These are phyloP conservation scores for Smutsia temminckii DNA, from an alignment of 2,797 vertebrate species.

Conservation along the genomic window DNA sequence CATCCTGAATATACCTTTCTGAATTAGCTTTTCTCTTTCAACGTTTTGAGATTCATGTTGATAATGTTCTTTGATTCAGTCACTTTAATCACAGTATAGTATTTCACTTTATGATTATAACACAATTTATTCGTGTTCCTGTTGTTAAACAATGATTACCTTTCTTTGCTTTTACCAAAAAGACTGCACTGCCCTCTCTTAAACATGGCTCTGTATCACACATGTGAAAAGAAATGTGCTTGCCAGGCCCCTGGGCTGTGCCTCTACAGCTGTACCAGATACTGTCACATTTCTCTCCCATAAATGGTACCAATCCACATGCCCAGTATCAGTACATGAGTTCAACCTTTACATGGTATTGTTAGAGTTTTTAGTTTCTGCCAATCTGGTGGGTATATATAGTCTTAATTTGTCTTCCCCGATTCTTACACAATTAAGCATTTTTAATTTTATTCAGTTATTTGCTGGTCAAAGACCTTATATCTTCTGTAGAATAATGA, in stretches of 20 bases:
- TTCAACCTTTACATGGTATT: neutral
- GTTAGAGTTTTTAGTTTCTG: neutral
- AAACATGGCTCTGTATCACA: neutral
- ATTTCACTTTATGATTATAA: neutral
- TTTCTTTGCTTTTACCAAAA: neutral
- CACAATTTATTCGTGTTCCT: neutral
- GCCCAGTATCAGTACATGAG: neutral
- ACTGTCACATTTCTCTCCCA: neutral
- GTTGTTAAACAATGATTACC: neutral
- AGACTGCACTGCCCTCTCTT: neutral
- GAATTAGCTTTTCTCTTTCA: neutral
- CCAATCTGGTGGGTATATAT: neutral
- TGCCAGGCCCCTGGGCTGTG: neutral
- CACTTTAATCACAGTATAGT: neutral
- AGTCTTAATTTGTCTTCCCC: neutral
- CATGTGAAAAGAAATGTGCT: neutral
- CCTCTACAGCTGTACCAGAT: neutral
- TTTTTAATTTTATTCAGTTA: neutral
- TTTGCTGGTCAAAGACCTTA: neutral
- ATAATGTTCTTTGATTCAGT: neutral
- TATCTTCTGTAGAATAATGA: neutral
- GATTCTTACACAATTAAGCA: neutral
- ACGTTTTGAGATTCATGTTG: neutral
- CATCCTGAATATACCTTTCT: neutral
- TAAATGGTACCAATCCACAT: neutral